These are phyloP conservation scores for Cyanoderma ruficeps DNA, from an alignment of 2,113 vertebrate species.

Conservation along the genomic window DNA sequence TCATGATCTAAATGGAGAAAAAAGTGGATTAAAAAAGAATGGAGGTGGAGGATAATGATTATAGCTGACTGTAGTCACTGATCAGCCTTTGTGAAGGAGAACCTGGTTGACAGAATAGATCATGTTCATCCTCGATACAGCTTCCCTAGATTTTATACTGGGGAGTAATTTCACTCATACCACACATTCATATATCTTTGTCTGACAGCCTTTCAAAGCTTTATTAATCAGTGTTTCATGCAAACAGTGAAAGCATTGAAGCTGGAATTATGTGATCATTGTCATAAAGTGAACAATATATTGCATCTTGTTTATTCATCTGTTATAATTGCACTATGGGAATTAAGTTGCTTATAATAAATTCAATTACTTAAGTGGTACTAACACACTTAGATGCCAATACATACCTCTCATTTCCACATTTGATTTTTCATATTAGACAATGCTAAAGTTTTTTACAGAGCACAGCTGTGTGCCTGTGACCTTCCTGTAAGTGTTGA, in stretches of 20 bases:
- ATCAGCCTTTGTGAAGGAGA: background rate
- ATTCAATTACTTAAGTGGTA: conserved; percentile 12
- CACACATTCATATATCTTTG: background rate
- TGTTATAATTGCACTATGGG: conserved; percentile 37
- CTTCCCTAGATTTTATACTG: background rate
- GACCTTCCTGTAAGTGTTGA: background rate
- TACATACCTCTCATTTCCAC: background rate
- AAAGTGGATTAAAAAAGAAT: background rate
- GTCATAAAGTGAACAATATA: conserved; percentile 53
- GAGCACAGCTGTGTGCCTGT: background rate
- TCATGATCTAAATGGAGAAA: background rate
- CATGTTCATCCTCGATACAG: background rate
- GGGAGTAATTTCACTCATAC: background rate
- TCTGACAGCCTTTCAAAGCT: background rate
- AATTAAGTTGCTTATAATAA: conserved; percentile 50
- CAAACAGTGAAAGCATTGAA: conserved; percentile 36
- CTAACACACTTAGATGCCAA: conserved; percentile 11
- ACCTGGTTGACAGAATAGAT: background rate
- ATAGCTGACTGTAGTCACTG: background rate
- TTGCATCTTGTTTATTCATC: conserved; percentile 62
- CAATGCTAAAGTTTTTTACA: background rate
- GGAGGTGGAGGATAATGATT: background rate
- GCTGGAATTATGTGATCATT: conserved; percentile 39
- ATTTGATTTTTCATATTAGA: background rate
- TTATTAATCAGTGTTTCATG: conserved; percentile 44